These are phyloP conservation scores for Zoanthus solanderi DNA, from an alignment of 92 coral and sea anemone species.

Conservation along the genomic window DNA sequence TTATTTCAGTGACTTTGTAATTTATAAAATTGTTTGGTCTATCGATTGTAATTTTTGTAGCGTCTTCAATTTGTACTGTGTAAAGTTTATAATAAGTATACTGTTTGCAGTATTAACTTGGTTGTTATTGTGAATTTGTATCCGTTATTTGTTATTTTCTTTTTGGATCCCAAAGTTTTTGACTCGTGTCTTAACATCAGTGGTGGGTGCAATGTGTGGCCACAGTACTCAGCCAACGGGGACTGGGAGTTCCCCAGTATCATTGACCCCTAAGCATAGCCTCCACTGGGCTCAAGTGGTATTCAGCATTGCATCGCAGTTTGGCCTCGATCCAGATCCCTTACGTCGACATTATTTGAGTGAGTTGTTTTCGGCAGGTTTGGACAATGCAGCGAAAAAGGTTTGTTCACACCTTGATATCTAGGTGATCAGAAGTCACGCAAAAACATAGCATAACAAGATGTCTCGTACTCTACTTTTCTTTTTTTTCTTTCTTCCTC, in stretches of 20 bases:
- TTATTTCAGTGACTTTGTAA: no score
- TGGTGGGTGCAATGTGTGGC: conserved; percentile 57
- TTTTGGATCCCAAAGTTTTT: conserved; percentile 59
- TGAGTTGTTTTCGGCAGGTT: conserved; percentile 86
- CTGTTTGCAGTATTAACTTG: no score
- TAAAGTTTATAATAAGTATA: not conserved
- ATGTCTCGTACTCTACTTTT: no score
- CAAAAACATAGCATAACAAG: not conserved
- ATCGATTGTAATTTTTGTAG: not conserved
- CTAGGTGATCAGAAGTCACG: not conserved
- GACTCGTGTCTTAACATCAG: conserved; percentile 73
- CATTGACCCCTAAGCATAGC: conserved; percentile 25
- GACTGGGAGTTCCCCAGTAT: conserved; percentile 39
- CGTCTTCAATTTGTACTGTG: not conserved
- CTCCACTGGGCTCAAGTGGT: conserved; percentile 81
- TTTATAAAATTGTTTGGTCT: no score
- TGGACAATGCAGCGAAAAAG: conserved; percentile 82
- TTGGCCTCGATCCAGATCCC: conserved; percentile 81
- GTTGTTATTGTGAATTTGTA: no score
- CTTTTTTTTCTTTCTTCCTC: no score
- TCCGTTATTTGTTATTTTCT: not conserved
- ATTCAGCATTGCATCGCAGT: conserved; percentile 84
- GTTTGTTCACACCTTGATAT: conserved; percentile 38
- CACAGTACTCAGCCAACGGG: conserved; percentile 33
- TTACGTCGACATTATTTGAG: conserved; percentile 78